Percentiles rank a stretch among this genome's conserved stretches.
phyloP scores from a whole-genome alignment of 2,113 vertebrate genomes.

The Cacatua alba region DNA sequence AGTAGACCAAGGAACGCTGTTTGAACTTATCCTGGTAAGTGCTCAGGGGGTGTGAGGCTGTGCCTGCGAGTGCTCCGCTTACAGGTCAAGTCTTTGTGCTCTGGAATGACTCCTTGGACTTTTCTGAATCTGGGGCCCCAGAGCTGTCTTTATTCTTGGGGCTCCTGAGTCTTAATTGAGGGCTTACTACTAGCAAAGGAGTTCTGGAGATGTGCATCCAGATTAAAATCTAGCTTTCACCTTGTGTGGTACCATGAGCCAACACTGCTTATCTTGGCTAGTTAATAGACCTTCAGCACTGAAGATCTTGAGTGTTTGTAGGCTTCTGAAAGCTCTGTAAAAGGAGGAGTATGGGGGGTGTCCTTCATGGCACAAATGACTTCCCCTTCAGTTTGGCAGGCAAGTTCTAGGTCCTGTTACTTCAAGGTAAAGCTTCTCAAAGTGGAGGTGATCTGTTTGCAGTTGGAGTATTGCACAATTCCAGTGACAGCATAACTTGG shows the following conservation, averaged over 20 bases:
- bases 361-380: neutral
- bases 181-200: neutral
- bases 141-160: neutral
- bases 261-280: neutral
- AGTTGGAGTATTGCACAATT: neutral
- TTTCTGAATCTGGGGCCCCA: neutral
- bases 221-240: neutral
- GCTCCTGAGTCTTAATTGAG: neutral
- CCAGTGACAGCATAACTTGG: neutral
- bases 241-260: neutral
- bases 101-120: neutral
- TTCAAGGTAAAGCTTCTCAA: neutral
- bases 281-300: neutral
- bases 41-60: neutral
- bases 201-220: neutral
- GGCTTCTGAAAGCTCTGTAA: neutral
- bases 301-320: neutral
- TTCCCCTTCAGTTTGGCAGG: neutral
- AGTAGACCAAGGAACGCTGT: conserved; percentile 98
- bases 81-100: neutral
- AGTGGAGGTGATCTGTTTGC: neutral
- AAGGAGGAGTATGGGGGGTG: neutral
- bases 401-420: neutral
- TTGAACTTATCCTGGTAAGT: conserved; percentile 97
- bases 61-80: neutral